These are phyloP conservation scores for Trypoxylon attenuatum DNA, from an alignment of 2,888 invertebrate species.

Conservation along the genomic window DNA sequence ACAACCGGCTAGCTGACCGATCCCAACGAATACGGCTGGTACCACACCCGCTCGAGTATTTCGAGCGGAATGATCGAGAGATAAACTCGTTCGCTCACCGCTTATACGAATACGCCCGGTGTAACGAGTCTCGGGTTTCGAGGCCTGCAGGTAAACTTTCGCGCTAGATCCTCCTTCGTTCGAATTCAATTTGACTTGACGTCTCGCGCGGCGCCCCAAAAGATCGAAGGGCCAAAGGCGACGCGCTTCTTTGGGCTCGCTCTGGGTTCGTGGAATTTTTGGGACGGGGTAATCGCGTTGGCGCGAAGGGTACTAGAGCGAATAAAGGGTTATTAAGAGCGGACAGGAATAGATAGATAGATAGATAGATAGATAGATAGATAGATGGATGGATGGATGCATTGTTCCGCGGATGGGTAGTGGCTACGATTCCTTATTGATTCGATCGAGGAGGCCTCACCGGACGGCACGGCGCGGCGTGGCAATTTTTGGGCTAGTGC, in stretches of 20 bases:
- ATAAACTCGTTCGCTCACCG: constrained; percentile 49
- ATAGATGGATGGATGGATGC: no score
- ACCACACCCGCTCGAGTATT: constrained; percentile 59
- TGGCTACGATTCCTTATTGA: background rate
- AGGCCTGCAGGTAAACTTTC: constrained; percentile 35
- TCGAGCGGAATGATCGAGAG: constrained; percentile 59
- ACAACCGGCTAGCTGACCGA: constrained; percentile 60
- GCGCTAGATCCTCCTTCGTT: constrained; percentile 28
- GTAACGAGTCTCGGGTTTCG: constrained; percentile 42
- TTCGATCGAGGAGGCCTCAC: background rate
- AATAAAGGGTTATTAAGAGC: background rate
- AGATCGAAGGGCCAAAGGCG: background rate
- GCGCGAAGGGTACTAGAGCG: background rate
- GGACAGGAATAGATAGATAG: no score
- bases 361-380: no score
- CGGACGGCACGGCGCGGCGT: no score
- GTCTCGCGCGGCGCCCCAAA: background rate
- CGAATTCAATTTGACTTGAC: constrained; percentile 29
- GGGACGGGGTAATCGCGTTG: background rate
- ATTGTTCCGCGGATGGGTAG: background rate
- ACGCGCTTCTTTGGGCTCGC: no score
- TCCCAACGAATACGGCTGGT: constrained; percentile 55
- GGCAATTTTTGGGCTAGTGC: no score
- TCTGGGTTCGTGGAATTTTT: background rate
- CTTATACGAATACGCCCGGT: constrained; percentile 39